phyloP scores from a whole-genome alignment of 2,888 invertebrate species.

The Acleris literana region DNA sequence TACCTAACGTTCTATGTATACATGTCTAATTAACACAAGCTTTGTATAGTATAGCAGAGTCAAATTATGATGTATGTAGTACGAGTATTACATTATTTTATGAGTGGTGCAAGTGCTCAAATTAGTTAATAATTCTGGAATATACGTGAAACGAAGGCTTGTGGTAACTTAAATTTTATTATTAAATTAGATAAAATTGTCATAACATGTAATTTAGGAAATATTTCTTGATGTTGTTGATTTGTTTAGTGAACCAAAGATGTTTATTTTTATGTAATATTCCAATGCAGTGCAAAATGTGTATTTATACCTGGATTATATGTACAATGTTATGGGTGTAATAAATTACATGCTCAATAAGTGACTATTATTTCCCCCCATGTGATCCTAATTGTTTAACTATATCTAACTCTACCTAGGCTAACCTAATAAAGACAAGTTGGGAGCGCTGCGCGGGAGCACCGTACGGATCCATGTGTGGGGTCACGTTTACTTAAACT shows the following conservation, averaged over 20 bases:
- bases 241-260: constrained; percentile 80
- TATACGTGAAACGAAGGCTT: constrained; percentile 68
- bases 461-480: no score
- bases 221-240: constrained; percentile 68
- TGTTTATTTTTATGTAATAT: constrained; percentile 76
- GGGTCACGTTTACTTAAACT: no score
- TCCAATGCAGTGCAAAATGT: constrained; percentile 67
- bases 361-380: constrained; percentile 40
- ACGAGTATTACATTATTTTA: constrained; percentile 19
- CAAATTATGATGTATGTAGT: constrained; percentile 51
- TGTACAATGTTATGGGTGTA: constrained; percentile 76
- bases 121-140: constrained; percentile 60
- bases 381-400: no score
- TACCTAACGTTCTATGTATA: constrained; percentile 1
- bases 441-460: no score
- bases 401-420: no score
- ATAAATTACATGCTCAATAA: constrained; percentile 78
- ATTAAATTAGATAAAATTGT: constrained; percentile 51
- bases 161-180: constrained; percentile 59
- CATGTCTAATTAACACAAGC: constrained; percentile 31
- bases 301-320: constrained; percentile 70
- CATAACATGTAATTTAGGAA: constrained; percentile 55
- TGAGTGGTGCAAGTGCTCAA: constrained; percentile 54
- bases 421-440: no score
- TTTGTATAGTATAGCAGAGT: constrained; percentile 53